phyloP scores from a whole-genome alignment of 1,140 invertebrate species.

The Melanaphis sacchari region DNA sequence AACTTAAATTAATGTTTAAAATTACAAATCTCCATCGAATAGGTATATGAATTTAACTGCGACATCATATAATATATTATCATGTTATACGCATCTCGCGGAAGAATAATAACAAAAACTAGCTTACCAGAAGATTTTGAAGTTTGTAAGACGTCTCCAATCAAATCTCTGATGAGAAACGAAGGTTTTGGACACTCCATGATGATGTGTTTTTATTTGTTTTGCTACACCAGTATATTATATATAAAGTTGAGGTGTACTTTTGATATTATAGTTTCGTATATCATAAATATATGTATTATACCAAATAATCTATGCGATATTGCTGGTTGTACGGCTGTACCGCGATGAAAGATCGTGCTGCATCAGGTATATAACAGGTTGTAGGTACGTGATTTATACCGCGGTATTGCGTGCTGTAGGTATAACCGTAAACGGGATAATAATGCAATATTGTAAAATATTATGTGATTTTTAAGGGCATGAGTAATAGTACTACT shows the following conservation, averaged over 20 bases:
- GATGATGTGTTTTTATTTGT: neutral
- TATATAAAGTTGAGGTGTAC: neutral
- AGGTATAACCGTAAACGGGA: too few species aligned
- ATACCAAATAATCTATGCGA: neutral
- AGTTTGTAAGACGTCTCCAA: slow-evolving; percentile 59
- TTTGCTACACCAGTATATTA: neutral
- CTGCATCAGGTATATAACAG: neutral
- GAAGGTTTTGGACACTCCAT: slow-evolving; percentile 58
- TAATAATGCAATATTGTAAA: neutral
- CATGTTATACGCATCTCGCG: neutral
- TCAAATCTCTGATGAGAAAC: slow-evolving; percentile 59
- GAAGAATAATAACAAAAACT: neutral
- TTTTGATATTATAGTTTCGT: neutral
- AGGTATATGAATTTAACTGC: too few species aligned
- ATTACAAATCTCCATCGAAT: too few species aligned
- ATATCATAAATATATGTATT: neutral
- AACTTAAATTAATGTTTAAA: too few species aligned
- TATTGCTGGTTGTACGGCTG: neutral
- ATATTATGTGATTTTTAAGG: neutral
- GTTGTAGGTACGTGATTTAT: neutral
- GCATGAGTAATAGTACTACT: neutral
- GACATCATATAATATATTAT: too few species aligned
- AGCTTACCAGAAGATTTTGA: slow-evolving; percentile 38
- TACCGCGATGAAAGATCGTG: neutral
- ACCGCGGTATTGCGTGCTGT: neutral